phyloP scores from a whole-genome alignment of 2,113 vertebrate genomes.

The Lota lota region DNA sequence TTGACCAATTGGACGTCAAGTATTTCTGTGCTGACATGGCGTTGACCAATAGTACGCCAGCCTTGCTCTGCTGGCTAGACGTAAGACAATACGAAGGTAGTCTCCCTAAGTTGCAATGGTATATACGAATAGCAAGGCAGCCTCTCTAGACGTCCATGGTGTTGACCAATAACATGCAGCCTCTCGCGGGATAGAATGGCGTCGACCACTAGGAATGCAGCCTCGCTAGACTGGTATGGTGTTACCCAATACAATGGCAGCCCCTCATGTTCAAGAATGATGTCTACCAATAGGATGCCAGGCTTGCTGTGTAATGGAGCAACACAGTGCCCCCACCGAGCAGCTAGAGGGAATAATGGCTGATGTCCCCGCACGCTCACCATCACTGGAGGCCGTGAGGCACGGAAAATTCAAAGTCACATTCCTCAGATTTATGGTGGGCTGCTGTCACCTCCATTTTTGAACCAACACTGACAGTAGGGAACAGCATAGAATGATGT shows the following conservation, averaged over 20 bases:
- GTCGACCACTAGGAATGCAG: slow-evolving; percentile 13
- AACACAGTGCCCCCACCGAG: slow-evolving; percentile 36
- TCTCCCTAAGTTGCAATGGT: no score
- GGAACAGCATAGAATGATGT: not conserved
- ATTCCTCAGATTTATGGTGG: not conserved
- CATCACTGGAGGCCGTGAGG: slow-evolving; percentile 1
- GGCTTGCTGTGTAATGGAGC: slow-evolving; percentile 51
- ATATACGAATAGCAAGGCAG: no score
- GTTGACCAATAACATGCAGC: no score
- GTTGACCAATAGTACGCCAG: no score
- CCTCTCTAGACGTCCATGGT: no score
- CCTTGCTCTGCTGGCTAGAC: no score
- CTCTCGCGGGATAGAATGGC: no score
- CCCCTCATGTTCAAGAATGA: no score
- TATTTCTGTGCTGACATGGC: no score
- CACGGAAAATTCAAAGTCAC: slow-evolving; percentile 20
- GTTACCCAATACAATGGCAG: no score
- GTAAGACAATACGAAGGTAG: no score
- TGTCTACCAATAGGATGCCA: not conserved
- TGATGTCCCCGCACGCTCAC: slow-evolving; percentile 16
- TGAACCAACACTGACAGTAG: not conserved
- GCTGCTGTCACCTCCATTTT: not conserved
- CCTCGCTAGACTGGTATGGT: not conserved
- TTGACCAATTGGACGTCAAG: no score
- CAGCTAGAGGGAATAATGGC: slow-evolving; percentile 37